Conservation (phyloP, 2,797 vertebrate genomes). For the Pyrocephalus nanus region DNA sequence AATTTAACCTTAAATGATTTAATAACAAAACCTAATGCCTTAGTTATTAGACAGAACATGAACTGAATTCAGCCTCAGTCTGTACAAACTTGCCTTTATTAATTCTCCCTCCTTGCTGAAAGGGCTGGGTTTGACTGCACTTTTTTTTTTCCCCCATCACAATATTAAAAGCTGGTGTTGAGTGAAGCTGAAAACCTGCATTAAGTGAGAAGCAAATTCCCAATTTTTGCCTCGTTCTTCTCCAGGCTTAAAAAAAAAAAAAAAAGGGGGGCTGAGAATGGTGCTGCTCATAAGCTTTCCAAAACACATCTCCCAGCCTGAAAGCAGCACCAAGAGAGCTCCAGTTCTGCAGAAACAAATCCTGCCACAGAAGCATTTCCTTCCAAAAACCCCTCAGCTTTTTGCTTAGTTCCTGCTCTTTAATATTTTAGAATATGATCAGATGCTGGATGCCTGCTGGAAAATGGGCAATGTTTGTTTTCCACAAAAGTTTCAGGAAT, state of each 20-base stretch:
- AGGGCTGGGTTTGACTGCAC: constrained; percentile 5
- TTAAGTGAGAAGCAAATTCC: neutral
- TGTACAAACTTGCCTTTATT: constrained; percentile 29
- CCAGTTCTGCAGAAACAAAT: neutral
- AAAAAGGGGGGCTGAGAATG: neutral
- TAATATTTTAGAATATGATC: neutral
- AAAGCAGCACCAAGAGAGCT: neutral
- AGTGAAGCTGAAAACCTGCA: neutral
- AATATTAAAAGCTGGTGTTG: neutral
- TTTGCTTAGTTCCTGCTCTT: neutral
- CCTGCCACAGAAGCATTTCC: rapidly evolving
- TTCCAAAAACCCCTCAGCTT: neutral
- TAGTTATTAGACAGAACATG: constrained; percentile 9
- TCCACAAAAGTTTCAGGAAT: rapidly evolving
- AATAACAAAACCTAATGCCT: constrained; percentile 11
- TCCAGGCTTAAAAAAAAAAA: neutral
- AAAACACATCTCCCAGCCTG: neutral
- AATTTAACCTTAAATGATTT: neutral
- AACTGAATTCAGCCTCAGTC: neutral
- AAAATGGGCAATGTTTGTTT: rapidly evolving
- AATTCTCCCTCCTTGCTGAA: constrained; percentile 14
- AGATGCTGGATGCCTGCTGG: neutral
- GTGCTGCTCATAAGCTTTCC: neutral
- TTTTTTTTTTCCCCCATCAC: neutral
- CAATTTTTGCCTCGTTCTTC: neutral